These are phyloP conservation scores for Holotrichia oblita DNA, from an alignment of 1,140 invertebrate species.

Conservation along the genomic window DNA sequence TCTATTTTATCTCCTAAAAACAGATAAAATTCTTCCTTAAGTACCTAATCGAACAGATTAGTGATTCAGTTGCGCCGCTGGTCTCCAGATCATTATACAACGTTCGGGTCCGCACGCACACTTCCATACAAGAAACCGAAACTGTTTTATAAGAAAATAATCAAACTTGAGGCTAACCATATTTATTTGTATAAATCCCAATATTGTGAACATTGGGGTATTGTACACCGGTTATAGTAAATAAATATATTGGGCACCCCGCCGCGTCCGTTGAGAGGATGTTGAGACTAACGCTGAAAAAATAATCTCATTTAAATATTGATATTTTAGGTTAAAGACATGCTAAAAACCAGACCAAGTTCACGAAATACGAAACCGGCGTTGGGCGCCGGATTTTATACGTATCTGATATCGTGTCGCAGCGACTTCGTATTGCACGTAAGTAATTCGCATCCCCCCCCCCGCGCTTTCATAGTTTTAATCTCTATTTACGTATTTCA, in stretches of 20 bases:
- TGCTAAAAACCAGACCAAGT: slow-evolving; percentile 40
- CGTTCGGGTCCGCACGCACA: background rate
- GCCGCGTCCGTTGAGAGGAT: slow-evolving; percentile 47
- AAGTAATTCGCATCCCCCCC: background rate
- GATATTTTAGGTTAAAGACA: slow-evolving; percentile 50
- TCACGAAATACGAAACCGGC: slow-evolving; percentile 19
- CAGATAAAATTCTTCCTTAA: too few relatives aligned
- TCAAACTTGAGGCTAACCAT: slow-evolving; percentile 52
- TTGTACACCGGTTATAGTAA: slow-evolving; percentile 51
- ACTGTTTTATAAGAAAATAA: slow-evolving; percentile 54
- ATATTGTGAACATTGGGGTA: slow-evolving; percentile 55
- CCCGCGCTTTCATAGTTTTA: background rate
- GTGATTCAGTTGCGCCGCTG: too few relatives aligned
- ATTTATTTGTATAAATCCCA: slow-evolving; percentile 56
- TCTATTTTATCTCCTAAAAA: too few relatives aligned
- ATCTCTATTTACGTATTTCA: background rate
- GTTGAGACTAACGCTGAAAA: slow-evolving; percentile 52
- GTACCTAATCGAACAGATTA: too few relatives aligned
- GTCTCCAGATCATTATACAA: too few relatives aligned
- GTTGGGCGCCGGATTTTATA: background rate
- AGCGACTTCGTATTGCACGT: too few relatives aligned
- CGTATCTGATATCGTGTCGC: too few relatives aligned
- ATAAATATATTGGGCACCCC: slow-evolving; percentile 48
- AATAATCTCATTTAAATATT: slow-evolving; percentile 53
- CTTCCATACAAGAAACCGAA: background rate